These are phyloP conservation scores for Ia io DNA, from an alignment of 2,113 vertebrate species.

Conservation along the genomic window DNA sequence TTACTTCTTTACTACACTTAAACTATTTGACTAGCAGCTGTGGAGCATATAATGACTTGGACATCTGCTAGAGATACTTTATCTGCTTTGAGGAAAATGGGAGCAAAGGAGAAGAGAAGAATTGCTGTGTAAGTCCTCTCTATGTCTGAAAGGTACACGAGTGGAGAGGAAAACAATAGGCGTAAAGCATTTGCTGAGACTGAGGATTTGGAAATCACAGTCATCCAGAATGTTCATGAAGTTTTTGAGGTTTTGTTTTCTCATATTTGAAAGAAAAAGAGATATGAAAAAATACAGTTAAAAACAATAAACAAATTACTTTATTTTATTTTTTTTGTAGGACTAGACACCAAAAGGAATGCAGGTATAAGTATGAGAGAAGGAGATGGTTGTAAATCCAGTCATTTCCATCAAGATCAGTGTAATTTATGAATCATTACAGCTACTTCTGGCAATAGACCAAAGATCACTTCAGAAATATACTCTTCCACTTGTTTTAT, in stretches of 20 bases:
- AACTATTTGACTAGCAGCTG: slow-evolving; percentile 37
- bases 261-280: slow-evolving; percentile 20
- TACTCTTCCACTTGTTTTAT: neutral
- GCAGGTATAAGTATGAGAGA: neutral
- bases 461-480: neutral
- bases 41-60: slow-evolving; percentile 23
- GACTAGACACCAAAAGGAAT: neutral
- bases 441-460: neutral
- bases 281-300: neutral
- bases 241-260: neutral
- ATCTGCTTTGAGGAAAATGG: neutral
- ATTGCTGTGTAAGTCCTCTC: slow-evolving; percentile 44
- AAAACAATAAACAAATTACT: neutral
- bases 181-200: neutral
- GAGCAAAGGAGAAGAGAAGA: slow-evolving; percentile 35
- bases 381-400: neutral
- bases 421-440: neutral
- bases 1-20: slow-evolving; percentile 33
- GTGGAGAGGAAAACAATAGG: neutral
- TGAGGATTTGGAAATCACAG: neutral
- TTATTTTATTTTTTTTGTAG: neutral
- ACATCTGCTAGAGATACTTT: slow-evolving; percentile 49
- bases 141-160: neutral
- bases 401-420: neutral
- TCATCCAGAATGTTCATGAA: neutral